Evolutionary conservation across 2,888 invertebrate genomes (phyloP).

Genomic region (Nowickia ferox): DNA sequence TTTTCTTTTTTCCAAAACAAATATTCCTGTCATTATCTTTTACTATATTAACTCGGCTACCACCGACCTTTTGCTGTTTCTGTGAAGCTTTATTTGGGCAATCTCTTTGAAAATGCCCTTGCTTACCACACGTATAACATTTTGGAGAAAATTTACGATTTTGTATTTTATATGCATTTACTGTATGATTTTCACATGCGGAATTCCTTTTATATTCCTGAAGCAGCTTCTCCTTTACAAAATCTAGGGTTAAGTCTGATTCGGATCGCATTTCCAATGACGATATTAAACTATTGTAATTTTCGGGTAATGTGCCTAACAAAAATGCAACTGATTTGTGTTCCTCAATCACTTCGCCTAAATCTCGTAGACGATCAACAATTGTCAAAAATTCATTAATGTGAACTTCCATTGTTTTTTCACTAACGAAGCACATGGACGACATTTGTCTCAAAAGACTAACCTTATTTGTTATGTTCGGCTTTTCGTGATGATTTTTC

Average conservation of each 20-base stretch:
- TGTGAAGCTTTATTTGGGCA: slow-evolving; percentile 4
- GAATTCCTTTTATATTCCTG: slow-evolving; percentile 45
- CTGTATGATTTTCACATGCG: not conserved
- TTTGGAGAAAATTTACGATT: slow-evolving; percentile 33
- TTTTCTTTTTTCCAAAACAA: slow-evolving; percentile 37
- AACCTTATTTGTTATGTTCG: slow-evolving; percentile 27
- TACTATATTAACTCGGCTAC: no score
- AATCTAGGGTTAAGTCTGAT: slow-evolving; percentile 27
- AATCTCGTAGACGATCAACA: slow-evolving; percentile 47
- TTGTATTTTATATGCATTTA: slow-evolving; percentile 30
- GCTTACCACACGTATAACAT: slow-evolving; percentile 43
- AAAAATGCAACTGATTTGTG: slow-evolving; percentile 39
- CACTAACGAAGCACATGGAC: not conserved
- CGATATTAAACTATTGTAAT: slow-evolving; percentile 34
- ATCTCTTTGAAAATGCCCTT: not conserved
- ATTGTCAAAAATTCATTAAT: slow-evolving; percentile 50
- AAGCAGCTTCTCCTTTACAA: slow-evolving; percentile 48
- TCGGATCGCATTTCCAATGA: slow-evolving; percentile 45
- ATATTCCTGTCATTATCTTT: slow-evolving; percentile 2
- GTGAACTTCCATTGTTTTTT: slow-evolving; percentile 32
- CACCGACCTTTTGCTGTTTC: not conserved
- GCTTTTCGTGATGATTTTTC: slow-evolving; percentile 36
- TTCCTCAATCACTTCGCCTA: slow-evolving; percentile 45
- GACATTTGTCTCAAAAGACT: slow-evolving; percentile 46
- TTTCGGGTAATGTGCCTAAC: slow-evolving; percentile 43